These are phyloP conservation scores for Glaucopsyche alexis DNA, from an alignment of 2,888 invertebrate species.

Conservation along the genomic window DNA sequence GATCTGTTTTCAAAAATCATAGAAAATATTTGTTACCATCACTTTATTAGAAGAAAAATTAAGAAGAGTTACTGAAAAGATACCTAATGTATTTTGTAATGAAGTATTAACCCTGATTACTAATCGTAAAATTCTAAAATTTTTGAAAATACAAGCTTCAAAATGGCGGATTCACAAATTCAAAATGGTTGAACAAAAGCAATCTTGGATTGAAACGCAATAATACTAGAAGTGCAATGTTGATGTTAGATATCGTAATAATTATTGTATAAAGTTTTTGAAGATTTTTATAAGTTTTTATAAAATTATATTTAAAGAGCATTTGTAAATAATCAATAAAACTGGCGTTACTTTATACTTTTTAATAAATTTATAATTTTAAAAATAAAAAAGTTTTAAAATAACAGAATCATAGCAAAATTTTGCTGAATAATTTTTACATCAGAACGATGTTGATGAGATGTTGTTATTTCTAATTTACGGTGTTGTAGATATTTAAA, in stretches of 20 bases:
- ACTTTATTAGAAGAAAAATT: background rate
- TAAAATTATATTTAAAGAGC: slow-evolving; percentile 37
- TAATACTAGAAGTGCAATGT: slow-evolving; percentile 65
- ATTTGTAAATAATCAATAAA: slow-evolving; percentile 29
- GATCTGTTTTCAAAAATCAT: background rate
- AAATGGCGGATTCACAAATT: slow-evolving; percentile 6
- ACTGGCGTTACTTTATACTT: slow-evolving; percentile 4
- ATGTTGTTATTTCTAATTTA: background rate
- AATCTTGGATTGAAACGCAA: slow-evolving; percentile 46
- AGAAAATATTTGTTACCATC: background rate
- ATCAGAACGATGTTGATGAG: background rate
- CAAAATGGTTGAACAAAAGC: slow-evolving; percentile 35
- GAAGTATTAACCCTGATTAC: too few relatives aligned
- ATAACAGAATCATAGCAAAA: background rate
- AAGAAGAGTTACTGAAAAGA: background rate
- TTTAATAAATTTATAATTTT: slow-evolving; percentile 9
- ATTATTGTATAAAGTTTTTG: slow-evolving; percentile 43
- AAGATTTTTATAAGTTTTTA: slow-evolving; percentile 40
- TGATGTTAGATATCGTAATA: slow-evolving; percentile 49
- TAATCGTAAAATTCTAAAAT: too few relatives aligned
- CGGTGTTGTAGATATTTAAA: background rate
- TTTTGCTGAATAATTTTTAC: background rate
- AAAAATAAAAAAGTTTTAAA: background rate
- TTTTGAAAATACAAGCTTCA: background rate
- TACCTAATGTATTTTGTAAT: too few relatives aligned